Evolutionary conservation across 2,888 invertebrate species (phyloP), one percentile per base, ranked within the genome.

Genomic region (Herminia tarsipennalis): DNA sequence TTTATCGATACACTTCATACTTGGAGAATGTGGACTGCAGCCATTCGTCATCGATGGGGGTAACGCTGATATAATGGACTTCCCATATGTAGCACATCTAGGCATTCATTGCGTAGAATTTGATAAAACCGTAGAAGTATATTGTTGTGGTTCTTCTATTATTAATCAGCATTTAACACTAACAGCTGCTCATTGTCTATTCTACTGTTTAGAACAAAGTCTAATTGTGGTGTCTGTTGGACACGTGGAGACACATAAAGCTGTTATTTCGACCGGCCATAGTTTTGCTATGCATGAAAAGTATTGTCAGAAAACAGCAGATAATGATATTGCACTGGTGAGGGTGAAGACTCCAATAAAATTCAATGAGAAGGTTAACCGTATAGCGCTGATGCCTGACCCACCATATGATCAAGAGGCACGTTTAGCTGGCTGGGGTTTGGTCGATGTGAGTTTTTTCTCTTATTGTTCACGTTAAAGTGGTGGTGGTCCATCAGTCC

Each of bases 241-340:
- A 0, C 13, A 36, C 4, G 35, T 13, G 2, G 13, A 47, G 5
- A 41, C 18, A 14, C 3, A 22, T 0, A 5, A 18, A 2, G 57
- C 50, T 0, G 8, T 12, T 0, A 10, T 8, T 4, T 39, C 37
- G 1, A 16, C 20, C 3, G 45, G 22, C 0, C 3, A n/a, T 2
- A 40, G 60, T 21, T 73, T 56, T 18, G 9, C 51, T 0, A 38
- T 63, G 1, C 77, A 79, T 36, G 45, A 61, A 12, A 5, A 60
- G 1, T 78, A 67, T 32, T 8, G 53, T 17, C 38, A 42, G 1
- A 2, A 17, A 0, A 34, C 9, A 5, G 25, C 60, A 22, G 13
- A 1, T 0, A 59, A 57, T 35, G 78, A 78, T 36, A 68, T 78
- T 16, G 61, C 52, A 4, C 17, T 78, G 16, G 34, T 66, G 12